Percentiles rank a stretch among this genome's conserved stretches.
Evolutionary conservation across 2,113 vertebrate genomes (phyloP).

Genomic region (Oxyruncus cristatus): DNA sequence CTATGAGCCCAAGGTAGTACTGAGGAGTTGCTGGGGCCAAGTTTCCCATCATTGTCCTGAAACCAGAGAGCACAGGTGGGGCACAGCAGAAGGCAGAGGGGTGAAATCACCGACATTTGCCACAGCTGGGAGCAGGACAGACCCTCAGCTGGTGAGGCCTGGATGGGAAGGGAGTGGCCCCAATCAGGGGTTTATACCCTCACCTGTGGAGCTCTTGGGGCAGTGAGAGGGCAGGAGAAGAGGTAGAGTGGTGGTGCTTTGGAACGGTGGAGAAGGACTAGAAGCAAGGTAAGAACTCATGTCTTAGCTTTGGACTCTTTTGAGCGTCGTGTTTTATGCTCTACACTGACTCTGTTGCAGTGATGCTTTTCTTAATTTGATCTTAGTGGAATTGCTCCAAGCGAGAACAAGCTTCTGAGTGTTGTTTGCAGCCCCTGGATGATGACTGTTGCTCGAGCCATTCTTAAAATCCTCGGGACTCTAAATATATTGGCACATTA

Average conservation of each 20-base stretch:
- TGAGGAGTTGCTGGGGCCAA: background rate
- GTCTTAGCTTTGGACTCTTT: background rate
- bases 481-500: slow-evolving; percentile 21
- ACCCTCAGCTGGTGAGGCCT: background rate
- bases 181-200: background rate
- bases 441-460: background rate
- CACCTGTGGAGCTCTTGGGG: rapidly evolving
- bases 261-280: rapidly evolving
- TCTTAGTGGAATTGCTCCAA: background rate
- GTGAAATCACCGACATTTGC: background rate
- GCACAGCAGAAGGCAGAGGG: background rate
- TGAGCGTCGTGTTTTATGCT: background rate
- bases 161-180: background rate
- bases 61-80: too few species aligned
- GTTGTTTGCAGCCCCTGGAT: background rate
- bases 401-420: background rate
- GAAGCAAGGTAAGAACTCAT: background rate
- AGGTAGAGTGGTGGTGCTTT: rapidly evolving
- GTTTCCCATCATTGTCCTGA: background rate
- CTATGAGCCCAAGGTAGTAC: background rate
- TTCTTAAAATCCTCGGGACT: slow-evolving; percentile 28
- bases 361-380: background rate
- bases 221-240: background rate
- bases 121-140: background rate
- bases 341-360: background rate